Evolutionary conservation across 2,113 vertebrate genomes (phyloP), one percentile per base, ranked within the genome.

Genomic region (Petrocephalus zakoni): DNA sequence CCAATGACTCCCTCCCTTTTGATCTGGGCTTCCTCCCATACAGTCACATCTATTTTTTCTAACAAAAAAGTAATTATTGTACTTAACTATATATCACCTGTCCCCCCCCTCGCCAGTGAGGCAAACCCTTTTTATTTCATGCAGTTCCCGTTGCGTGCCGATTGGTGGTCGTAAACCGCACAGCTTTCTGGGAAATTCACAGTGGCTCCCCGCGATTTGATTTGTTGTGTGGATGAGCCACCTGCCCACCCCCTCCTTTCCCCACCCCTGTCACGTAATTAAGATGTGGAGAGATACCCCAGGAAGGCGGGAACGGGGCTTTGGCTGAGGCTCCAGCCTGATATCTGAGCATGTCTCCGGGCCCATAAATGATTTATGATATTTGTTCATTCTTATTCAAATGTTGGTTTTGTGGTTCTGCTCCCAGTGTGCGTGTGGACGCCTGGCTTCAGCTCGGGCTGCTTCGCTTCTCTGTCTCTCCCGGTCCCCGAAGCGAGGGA

Each of bases 361-460:
- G 53, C 86, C 86, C 29, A 87, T 91, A 89, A 91, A 91, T 93
- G 89, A 91, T 92, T 89, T 90, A 92, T 93, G 58, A 56, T 58
- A 88, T 89, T 91, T 92, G 88, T 91, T 90, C 47, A 85, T 93
- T 90, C 89, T 89, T 84, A 90, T 89, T 88, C 61, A 87, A 89
- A 89, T 89, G 72, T 89, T 84, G 89, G 78, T 81, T 51, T 90
- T 87, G 85, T 49, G 68, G 88, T 87, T 49, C 83, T 83, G 53
- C 55, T 87, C 64, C 49, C 72, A 68, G 87, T 51, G 42, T 87
- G 87, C 42, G 84, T 75, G 34, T 86, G 49, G 37, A 84, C 37
- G 55, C 47, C 21, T 25, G 47, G 21, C 49, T 88, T 88, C 13
- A 51, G 7, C 55, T 87, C 58, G 52, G 15, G 25, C 17, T 86